Evolutionary conservation across 2,888 invertebrate species (phyloP).

Genomic region (Lucinisca nassula): DNA sequence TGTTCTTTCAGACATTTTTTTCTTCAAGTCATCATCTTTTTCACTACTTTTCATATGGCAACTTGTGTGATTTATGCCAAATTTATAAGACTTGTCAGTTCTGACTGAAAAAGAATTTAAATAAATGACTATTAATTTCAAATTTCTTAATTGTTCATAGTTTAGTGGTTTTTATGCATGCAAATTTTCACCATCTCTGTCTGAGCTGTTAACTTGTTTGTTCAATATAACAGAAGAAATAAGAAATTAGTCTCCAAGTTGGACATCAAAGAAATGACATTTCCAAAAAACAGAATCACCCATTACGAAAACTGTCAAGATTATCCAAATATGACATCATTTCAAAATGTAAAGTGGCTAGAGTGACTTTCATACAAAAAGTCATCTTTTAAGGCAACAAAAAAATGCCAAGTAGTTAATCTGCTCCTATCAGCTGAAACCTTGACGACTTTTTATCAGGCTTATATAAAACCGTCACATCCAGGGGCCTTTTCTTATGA

Average conservation of each 20-base stretch:
- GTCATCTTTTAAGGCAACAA: no score
- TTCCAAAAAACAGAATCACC: background rate
- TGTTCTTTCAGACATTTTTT: no score
- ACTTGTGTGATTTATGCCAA: background rate
- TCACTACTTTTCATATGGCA: no score
- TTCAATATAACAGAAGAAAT: background rate
- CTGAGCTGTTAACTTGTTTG: background rate
- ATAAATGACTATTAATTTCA: background rate
- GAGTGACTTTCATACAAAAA: no score
- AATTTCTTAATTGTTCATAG: background rate
- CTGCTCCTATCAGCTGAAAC: no score
- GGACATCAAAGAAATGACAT: background rate
- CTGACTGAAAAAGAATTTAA: background rate
- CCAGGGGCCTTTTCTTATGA: no score
- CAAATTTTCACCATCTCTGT: background rate
- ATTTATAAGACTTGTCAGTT: background rate
- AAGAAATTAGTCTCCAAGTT: background rate
- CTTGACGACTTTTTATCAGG: no score
- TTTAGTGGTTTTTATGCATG: background rate
- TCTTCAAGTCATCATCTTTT: no score
- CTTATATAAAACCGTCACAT: no score
- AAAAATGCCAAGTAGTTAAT: no score
- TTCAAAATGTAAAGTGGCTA: no score
- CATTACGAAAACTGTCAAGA: background rate
- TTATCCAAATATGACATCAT: no score